Percentiles rank a stretch among this genome's conserved stretches.
Conservation (phyloP, 2,113 vertebrate genomes). For the Excalfactoria chinensis region DNA sequence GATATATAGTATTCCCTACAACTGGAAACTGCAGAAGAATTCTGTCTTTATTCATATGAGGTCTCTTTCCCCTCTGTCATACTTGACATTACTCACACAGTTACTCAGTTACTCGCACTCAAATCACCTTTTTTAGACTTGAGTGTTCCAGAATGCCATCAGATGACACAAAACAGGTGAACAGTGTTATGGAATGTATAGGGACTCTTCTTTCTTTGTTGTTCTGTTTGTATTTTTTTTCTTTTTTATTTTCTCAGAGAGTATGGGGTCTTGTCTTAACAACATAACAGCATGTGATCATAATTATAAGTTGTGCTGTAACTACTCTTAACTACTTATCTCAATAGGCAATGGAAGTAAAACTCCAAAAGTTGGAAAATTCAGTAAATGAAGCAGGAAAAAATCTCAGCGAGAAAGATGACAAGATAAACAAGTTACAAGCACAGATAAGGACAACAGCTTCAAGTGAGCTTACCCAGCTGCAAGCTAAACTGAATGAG, state of each 20-base stretch:
- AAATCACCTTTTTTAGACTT: background rate
- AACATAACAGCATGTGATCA: background rate
- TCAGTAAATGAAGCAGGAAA: constrained; percentile 48
- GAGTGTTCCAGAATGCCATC: background rate
- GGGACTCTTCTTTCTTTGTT: background rate
- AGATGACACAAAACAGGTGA: background rate
- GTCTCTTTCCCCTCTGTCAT: background rate
- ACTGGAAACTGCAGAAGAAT: background rate
- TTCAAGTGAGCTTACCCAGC: constrained; percentile 70
- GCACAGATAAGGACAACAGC: constrained; percentile 55
- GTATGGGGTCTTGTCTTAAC: background rate
- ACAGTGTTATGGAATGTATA: too few relatives aligned
- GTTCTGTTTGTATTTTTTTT: background rate
- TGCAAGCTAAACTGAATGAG: constrained; percentile 73
- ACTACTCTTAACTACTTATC: background rate
- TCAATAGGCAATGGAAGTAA: constrained; percentile 68
- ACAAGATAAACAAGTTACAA: constrained; percentile 71
- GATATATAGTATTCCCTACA: background rate
- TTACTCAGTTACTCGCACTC: background rate
- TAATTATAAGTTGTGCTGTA: background rate
- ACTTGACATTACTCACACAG: background rate
- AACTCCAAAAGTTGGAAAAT: constrained; percentile 74
- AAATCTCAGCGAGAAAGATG: constrained; percentile 69
- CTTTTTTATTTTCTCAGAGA: background rate
- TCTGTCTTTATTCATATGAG: background rate